Evolutionary conservation across 2,888 invertebrate genomes (phyloP), one percentile per base, ranked within the genome.

Genomic region (Yponomeuta cagnagella): DNA sequence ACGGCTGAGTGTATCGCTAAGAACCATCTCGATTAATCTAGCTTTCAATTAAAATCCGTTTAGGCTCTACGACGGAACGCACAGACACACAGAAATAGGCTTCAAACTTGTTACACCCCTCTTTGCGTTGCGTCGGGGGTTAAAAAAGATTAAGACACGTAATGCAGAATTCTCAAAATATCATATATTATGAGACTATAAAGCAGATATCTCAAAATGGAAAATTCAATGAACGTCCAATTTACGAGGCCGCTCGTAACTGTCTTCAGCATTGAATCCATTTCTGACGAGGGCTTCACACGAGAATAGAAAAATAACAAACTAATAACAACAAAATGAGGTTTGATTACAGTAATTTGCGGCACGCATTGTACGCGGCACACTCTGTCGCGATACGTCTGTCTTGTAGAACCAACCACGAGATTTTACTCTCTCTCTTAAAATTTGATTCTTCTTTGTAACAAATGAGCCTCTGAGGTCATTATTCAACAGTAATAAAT

Each of bases 311-410:
- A 75, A 72, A 72, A 72, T 71, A 71, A 70, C 71, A 70, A 71
- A 71, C 48, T 73, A 73, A 73, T 70, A 72, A 71, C 72, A 72
- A 31, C 71, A 73, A 71, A 74, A 74, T 74, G 72, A 72, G 72
- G 63, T 65, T 72, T 71, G 70, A 72, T 70, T 73, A 73, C 72
- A 70, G 70, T 71, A 73, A 73, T 75, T 75, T 75, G 73, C 71
- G 71, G 72, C 74, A 74, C 73, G 75, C 73, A 73, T 68, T 33
- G 37, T 33, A 33, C 70, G 67, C 12, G 52, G 52, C 52, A 58
- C 52, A 58, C 15, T 58, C 52, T 58, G 52, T 58, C 52, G 52
- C 52, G 52, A 58, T 15, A 12, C 15, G 65, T 33, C 65, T 65
- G 65, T 65, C 67, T 33, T n/a, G 15, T 43, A 15, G 37, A 5